Evolutionary conservation across 2,797 vertebrate species (phyloP).

Genomic region (Spondyliosoma cantharus): DNA sequence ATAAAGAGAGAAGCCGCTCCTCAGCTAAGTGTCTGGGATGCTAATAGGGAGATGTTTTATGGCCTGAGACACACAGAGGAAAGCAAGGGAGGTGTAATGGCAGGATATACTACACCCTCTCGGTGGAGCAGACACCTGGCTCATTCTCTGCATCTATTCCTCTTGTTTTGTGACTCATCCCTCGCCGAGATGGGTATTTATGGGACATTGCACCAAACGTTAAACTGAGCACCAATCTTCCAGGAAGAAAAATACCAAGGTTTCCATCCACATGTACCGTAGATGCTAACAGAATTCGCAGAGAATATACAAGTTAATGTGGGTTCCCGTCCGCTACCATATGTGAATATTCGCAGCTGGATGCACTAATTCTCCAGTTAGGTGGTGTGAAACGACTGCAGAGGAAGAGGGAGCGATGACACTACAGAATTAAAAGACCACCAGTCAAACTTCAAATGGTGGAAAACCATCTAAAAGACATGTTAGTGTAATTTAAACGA

Average conservation of each 20-base stretch:
- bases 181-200: slow-evolving; percentile 26
- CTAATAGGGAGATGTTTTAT: slow-evolving; percentile 80
- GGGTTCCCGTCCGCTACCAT: not conserved
- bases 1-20: slow-evolving; percentile 67
- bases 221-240: slow-evolving; percentile 1
- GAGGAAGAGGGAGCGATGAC: not conserved
- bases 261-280: not conserved
- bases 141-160: slow-evolving; percentile 36
- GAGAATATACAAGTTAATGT: not conserved
- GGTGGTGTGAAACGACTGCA: not conserved
- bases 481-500: not conserved
- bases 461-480: not conserved
- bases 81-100: slow-evolving; percentile 58
- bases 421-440: not conserved
- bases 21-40: slow-evolving; percentile 72
- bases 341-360: not conserved
- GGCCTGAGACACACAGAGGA: slow-evolving; percentile 61
- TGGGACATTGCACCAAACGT: not conserved
- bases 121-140: slow-evolving; percentile 43
- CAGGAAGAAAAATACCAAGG: not conserved
- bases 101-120: slow-evolving; percentile 45
- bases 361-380: not conserved
- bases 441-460: not conserved
- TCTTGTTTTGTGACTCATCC: slow-evolving; percentile 40
- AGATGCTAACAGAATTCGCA: not conserved